A percentile compares a stretch with the other conserved stretches of the same genome.
These are phyloP conservation scores for Anolis carolinensis DNA, from an alignment of 2,113 vertebrate genomes.

Conservation along the genomic window DNA sequence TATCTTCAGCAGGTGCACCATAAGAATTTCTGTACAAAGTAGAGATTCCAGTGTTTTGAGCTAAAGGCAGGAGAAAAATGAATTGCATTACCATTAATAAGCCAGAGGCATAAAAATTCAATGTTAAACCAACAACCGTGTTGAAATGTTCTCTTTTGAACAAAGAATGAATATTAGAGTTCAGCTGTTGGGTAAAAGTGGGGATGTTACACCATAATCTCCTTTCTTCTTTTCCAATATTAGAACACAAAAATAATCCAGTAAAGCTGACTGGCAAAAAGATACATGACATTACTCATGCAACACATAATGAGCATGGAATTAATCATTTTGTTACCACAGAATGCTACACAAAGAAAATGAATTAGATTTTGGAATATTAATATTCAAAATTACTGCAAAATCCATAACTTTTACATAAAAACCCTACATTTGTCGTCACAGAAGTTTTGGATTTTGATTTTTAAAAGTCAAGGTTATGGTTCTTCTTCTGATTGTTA, in stretches of 20 bases:
- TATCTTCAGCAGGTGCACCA: constrained; percentile 90
- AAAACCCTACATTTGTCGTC: not conserved
- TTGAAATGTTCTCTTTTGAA: not conserved
- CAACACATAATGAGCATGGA: not conserved
- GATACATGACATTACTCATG: not conserved
- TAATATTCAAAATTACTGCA: not conserved
- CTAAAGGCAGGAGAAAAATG: constrained; percentile 68
- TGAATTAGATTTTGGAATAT: not conserved
- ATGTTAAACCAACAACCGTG: not conserved
- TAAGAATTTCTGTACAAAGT: constrained; percentile 97
- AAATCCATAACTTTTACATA: constrained; percentile 6
- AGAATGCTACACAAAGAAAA: not conserved
- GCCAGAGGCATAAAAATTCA: not conserved
- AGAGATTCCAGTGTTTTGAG: constrained; percentile 92
- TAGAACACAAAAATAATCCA: not conserved
- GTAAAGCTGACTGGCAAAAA: not conserved
- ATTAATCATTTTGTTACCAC: not conserved
- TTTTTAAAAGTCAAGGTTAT: constrained; percentile 25
- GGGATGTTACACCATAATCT: not conserved
- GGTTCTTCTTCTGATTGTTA: not conserved
- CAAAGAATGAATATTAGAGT: not conserved
- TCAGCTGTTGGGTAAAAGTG: not conserved
- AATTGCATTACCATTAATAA: constrained; percentile 46
- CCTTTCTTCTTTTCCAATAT: no score
- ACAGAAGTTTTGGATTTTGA: not conserved